phyloP scores from a whole-genome alignment of 2,888 invertebrate species.

The Himalopsyche tibetana region DNA sequence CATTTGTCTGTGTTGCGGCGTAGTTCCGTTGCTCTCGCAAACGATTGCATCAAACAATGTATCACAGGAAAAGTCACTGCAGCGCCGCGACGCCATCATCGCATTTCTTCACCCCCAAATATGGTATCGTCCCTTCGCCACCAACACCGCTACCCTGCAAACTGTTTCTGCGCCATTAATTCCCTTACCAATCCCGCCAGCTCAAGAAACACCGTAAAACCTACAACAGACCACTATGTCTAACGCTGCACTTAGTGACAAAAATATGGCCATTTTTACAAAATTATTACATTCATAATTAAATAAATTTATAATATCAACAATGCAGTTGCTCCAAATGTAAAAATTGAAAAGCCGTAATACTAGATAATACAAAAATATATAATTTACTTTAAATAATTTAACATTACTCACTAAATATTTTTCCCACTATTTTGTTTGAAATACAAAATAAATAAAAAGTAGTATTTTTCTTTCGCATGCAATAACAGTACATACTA shows the following conservation, averaged over 20 bases:
- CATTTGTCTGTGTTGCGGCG: background rate
- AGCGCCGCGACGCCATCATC: slow-evolving; percentile 36
- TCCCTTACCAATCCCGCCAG: slow-evolving; percentile 19
- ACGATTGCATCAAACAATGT: slow-evolving; percentile 33
- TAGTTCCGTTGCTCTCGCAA: background rate
- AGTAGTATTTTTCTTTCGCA: too few species aligned
- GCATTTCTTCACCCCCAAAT: background rate
- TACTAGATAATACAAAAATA: too few species aligned
- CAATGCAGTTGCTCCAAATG: too few species aligned
- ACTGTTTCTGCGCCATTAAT: slow-evolving; percentile 42
- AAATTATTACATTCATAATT: too few species aligned
- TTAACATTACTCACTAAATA: too few species aligned
- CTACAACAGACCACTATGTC: background rate
- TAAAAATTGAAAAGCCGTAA: too few species aligned
- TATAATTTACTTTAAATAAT: too few species aligned
- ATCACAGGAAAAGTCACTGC: slow-evolving; percentile 28
- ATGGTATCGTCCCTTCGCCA: background rate
- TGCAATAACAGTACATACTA: too few species aligned
- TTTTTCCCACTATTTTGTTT: too few species aligned
- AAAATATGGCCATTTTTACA: too few species aligned
- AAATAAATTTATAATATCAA: too few species aligned
- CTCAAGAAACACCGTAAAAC: slow-evolving; percentile 25
- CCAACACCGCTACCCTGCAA: background rate
- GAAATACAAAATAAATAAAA: too few species aligned
- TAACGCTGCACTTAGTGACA: background rate